Evolutionary conservation across 2,113 vertebrate species (phyloP).

Genomic region (Nesoenas mayeri): DNA sequence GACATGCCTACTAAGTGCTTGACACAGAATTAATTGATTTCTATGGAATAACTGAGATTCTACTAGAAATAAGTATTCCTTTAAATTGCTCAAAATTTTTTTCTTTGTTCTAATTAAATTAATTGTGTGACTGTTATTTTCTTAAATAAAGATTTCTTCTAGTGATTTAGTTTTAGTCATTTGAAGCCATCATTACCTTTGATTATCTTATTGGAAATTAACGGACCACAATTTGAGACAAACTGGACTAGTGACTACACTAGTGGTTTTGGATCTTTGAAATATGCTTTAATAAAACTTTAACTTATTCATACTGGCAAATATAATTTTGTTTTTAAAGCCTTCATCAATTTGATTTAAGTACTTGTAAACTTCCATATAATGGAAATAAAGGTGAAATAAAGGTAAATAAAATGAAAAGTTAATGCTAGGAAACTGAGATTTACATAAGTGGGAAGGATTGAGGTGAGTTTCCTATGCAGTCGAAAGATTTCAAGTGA

Average conservation of each 20-base stretch:
- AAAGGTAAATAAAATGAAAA: not conserved
- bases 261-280: not conserved
- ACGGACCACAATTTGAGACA: not conserved
- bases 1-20: not conserved
- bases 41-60: not conserved
- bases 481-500: not conserved
- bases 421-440: not conserved
- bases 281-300: not conserved
- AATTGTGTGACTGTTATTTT: not conserved
- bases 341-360: not conserved
- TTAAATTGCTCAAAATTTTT: rapidly evolving
- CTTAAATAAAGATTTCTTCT: not conserved
- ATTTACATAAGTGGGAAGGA: not conserved
- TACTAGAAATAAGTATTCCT: not conserved
- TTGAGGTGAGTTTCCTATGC: not conserved
- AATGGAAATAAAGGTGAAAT: not conserved
- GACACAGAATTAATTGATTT: not conserved
- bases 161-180: not conserved
- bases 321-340: not conserved
- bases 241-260: not conserved
- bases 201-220: not conserved
- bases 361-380: not conserved
- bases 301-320: not conserved
- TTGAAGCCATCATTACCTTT: not conserved
- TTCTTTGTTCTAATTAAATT: not conserved